Evolutionary conservation across 2,888 invertebrate species (phyloP).

Genomic region (Netelia inedita): DNA sequence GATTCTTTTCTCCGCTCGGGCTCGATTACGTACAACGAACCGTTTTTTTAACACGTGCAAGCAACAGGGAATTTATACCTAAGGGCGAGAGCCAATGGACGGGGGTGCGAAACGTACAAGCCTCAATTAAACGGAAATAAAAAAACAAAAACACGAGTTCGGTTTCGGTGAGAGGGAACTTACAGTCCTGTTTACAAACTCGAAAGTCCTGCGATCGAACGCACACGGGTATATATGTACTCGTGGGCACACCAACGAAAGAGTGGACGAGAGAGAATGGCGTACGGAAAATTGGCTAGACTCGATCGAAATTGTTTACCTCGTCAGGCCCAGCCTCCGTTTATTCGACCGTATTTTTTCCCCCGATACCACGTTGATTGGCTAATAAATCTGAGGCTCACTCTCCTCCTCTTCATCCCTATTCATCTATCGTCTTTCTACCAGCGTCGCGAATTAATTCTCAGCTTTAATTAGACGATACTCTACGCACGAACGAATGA

Average conservation of each 20-base stretch:
- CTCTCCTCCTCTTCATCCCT: not conserved
- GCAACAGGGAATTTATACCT: slow-evolving; percentile 19
- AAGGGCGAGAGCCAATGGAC: slow-evolving; percentile 17
- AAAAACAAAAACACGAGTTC: not conserved
- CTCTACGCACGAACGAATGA: not conserved
- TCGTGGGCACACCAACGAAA: not conserved
- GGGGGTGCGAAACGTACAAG: not conserved
- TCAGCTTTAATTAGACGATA: slow-evolving; percentile 1
- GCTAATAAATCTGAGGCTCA: not conserved
- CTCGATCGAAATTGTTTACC: slow-evolving; percentile 10
- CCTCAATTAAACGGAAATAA: slow-evolving; percentile 24
- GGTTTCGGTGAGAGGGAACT: not conserved
- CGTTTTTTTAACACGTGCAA: not conserved
- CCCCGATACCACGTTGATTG: not conserved
- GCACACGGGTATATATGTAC: not conserved
- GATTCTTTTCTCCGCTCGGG: not conserved
- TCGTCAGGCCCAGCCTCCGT: not conserved
- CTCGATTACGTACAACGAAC: not conserved
- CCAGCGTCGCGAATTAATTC: slow-evolving; percentile 1
- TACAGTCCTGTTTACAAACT: slow-evolving; percentile 79
- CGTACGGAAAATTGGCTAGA: not conserved
- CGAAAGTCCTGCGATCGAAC: not conserved
- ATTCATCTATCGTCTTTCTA: not conserved
- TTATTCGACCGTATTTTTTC: not conserved
- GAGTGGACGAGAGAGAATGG: not conserved